Evolutionary conservation across 2,888 invertebrate species (phyloP).

Genomic region (Mythimna vitellina): DNA sequence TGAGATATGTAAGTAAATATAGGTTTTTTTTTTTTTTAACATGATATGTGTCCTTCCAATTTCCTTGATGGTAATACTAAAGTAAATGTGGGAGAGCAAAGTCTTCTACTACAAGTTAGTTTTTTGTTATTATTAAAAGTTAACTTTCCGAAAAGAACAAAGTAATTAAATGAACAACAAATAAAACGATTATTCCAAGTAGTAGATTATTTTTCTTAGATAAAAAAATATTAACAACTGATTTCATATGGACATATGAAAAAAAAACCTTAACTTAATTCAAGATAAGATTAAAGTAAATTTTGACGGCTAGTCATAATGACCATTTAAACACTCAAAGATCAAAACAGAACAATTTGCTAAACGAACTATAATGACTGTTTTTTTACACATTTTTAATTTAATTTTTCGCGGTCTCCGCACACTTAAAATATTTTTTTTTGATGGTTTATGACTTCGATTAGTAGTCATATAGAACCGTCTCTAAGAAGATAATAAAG

Average conservation of each 20-base stretch:
- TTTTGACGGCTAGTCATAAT: background rate
- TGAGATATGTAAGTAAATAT: too few species aligned
- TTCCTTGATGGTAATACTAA: too few species aligned
- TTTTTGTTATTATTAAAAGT: too few species aligned
- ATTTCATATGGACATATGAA: background rate
- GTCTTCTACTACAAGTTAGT: too few species aligned
- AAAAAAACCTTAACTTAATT: background rate
- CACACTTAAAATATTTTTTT: background rate
- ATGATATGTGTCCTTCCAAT: too few species aligned
- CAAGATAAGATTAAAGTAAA: background rate
- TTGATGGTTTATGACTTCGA: background rate
- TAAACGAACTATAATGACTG: background rate
- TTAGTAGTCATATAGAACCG: background rate
- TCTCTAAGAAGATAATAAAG: too few species aligned
- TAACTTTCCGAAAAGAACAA: background rate
- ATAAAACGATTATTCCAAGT: background rate
- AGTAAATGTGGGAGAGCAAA: too few species aligned
- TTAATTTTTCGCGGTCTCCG: background rate
- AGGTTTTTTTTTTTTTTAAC: too few species aligned
- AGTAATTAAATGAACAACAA: background rate
- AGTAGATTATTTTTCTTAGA: background rate
- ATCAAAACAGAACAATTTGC: slow-evolving; percentile 19
- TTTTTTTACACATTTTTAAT: slow-evolving; percentile 8
- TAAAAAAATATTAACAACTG: background rate
- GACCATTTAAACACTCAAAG: background rate